These are phyloP conservation scores for Engystomops pustulosus DNA, from an alignment of 2,113 vertebrate species.

Conservation along the genomic window DNA sequence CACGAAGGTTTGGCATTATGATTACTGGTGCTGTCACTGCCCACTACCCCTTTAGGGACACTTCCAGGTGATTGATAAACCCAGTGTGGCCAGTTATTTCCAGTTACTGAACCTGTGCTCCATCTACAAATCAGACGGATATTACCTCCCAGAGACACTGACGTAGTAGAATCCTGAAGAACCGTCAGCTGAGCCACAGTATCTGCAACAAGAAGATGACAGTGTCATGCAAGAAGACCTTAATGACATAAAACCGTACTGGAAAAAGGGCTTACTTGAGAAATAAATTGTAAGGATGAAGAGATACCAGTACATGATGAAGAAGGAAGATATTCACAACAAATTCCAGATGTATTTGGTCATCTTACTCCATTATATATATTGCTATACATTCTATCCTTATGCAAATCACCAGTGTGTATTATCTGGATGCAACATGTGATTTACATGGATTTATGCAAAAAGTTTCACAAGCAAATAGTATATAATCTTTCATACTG, in stretches of 20 bases:
- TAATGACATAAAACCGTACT: not conserved
- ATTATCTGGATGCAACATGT: not conserved
- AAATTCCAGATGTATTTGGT: not conserved
- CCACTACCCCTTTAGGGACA: constrained; percentile 28
- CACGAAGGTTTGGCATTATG: constrained; percentile 9
- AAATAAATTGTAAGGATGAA: not conserved
- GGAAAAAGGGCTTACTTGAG: not conserved
- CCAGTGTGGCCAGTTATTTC: constrained; percentile 4
- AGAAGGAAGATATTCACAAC: not conserved
- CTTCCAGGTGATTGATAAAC: constrained; percentile 6
- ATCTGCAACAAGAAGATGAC: not conserved
- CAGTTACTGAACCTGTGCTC: constrained; percentile 23
- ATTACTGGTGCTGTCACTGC: constrained; percentile 7
- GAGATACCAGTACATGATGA: not conserved
- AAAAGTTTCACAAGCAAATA: not conserved
- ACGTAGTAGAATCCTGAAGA: not conserved
- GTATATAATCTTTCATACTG: too few species aligned
- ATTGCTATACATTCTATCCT: not conserved
- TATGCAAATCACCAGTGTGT: not conserved
- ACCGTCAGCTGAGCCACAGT: constrained; percentile 24
- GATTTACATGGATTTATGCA: not conserved
- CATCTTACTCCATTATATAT: not conserved
- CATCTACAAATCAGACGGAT: not conserved
- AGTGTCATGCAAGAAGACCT: not conserved
- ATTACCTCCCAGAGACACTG: not conserved